These are phyloP conservation scores for Numenius phaeopus DNA, from an alignment of 2,797 vertebrate genomes.

Conservation along the genomic window DNA sequence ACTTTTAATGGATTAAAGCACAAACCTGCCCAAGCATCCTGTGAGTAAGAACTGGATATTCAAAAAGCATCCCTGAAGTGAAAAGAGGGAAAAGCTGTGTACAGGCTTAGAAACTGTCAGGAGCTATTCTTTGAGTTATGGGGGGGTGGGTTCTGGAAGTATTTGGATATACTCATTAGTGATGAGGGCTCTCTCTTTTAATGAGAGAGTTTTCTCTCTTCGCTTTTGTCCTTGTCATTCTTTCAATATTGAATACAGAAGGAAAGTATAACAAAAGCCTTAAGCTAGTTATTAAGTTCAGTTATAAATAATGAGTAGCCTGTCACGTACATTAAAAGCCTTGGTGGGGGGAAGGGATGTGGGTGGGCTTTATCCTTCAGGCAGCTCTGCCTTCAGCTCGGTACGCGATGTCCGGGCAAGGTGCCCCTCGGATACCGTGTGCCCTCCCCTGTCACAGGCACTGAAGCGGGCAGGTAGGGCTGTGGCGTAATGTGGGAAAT, in stretches of 20 bases:
- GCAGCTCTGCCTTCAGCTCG: neutral
- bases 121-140: neutral
- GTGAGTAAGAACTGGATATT: neutral
- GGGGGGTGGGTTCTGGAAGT: neutral
- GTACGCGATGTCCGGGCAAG: neutral
- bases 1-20: neutral
- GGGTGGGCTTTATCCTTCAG: neutral
- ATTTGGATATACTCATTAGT: neutral
- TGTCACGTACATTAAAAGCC: neutral
- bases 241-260: neutral
- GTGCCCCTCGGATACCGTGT: neutral
- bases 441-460: neutral
- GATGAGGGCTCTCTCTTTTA: neutral
- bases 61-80: neutral
- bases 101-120: neutral
- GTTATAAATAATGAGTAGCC: conserved; percentile 23
- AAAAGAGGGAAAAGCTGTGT: neutral
- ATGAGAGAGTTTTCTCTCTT: neutral
- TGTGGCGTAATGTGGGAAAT: neutral
- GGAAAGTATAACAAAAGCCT: neutral
- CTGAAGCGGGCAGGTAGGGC: neutral
- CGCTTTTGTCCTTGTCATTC: neutral
- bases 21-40: neutral
- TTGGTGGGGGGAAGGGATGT: neutral
- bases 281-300: conserved; percentile 38